Evolutionary conservation across 2,113 vertebrate species (phyloP).

Genomic region (Esox niger): DNA sequence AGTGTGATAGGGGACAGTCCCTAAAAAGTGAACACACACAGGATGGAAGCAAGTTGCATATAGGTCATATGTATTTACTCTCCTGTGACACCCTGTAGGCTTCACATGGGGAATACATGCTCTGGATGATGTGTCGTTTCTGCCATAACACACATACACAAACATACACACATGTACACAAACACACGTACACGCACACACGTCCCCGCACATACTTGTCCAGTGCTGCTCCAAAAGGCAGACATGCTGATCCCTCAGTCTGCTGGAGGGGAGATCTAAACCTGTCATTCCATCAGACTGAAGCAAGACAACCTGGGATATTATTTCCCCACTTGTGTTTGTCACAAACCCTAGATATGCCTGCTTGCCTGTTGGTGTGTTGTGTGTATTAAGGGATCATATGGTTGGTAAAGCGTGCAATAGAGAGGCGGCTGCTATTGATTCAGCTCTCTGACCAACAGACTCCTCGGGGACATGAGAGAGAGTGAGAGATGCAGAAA

Average conservation of each 20-base stretch:
- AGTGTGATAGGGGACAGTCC: constrained; percentile 67
- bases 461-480: constrained; percentile 41
- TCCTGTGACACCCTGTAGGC: constrained; percentile 36
- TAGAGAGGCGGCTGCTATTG: constrained; percentile 53
- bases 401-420: constrained; percentile 72
- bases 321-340: constrained; percentile 6
- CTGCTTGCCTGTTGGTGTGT: constrained; percentile 29
- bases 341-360: constrained; percentile 2
- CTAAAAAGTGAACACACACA: constrained; percentile 33
- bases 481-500: constrained; percentile 9
- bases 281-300: background rate
- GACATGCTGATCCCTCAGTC: background rate
- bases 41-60: constrained; percentile 42
- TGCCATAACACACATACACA: background rate
- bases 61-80: constrained; percentile 58
- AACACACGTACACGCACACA: background rate
- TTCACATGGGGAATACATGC: constrained; percentile 12
- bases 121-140: background rate
- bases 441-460: constrained; percentile 52
- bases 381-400: constrained; percentile 63
- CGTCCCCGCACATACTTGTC: background rate
- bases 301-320: constrained; percentile 5
- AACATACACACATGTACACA: background rate
- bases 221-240: background rate
- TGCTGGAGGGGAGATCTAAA: background rate